Evolutionary conservation across 2,888 invertebrate species (phyloP).

Genomic region (Miltochrista miniata): DNA sequence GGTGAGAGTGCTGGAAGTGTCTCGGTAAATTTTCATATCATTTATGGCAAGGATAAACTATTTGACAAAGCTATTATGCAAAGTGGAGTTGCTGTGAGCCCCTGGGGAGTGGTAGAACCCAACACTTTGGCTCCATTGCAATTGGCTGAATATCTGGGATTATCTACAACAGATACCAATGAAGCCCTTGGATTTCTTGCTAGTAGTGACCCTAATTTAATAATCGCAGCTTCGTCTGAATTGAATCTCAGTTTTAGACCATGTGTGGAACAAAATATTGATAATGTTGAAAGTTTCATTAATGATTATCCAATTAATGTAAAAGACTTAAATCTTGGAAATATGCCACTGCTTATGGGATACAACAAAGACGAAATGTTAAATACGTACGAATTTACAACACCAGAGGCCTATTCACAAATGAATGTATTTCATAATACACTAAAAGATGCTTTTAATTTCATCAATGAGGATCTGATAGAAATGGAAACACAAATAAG

Average conservation of each 20-base stretch:
- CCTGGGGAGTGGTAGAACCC: constrained; percentile 34
- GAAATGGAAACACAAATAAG: constrained; percentile 42
- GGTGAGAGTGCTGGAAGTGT: constrained; percentile 59
- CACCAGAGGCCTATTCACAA: constrained; percentile 22
- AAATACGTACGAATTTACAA: constrained; percentile 13
- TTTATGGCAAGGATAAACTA: constrained; percentile 46
- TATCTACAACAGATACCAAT: constrained; percentile 33
- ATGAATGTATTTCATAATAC: constrained; percentile 26
- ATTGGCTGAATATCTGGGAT: constrained; percentile 48
- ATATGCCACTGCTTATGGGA: constrained; percentile 45
- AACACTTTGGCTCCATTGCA: constrained; percentile 38
- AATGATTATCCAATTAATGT: constrained; percentile 42
- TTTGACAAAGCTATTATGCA: constrained; percentile 56
- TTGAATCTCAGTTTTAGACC: constrained; percentile 35
- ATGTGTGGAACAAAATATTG: constrained; percentile 51
- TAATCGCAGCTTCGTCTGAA: constrained; percentile 44
- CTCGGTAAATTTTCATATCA: constrained; percentile 53
- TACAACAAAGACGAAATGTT: constrained; percentile 43
- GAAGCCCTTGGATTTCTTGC: constrained; percentile 53
- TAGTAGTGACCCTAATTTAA: constrained; percentile 36
- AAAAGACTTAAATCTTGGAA: constrained; percentile 25
- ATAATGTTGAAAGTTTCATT: constrained; percentile 43
- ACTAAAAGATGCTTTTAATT: constrained; percentile 36
- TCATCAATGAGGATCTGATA: constrained; percentile 28
- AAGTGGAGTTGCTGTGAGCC: constrained; percentile 46